These are phyloP conservation scores for Aphelinus certus DNA, from an alignment of 1,140 invertebrate species.

Conservation along the genomic window DNA sequence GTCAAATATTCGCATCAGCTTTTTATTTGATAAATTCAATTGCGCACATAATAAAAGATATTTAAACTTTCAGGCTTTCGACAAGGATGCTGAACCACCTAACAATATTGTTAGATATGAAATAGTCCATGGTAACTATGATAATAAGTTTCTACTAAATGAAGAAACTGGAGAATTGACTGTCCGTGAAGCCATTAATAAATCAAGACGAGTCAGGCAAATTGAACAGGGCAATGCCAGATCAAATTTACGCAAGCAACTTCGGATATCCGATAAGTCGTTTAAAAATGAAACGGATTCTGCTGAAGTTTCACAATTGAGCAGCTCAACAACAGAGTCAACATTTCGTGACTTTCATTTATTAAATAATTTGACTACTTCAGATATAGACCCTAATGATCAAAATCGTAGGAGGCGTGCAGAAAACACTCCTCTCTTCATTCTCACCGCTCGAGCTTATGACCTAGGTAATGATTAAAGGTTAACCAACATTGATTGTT, in stretches of 20 bases:
- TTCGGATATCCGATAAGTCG: neutral
- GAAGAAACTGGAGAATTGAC: constrained; percentile 77
- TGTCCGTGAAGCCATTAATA: constrained; percentile 50
- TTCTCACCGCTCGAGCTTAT: constrained; percentile 78
- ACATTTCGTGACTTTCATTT: constrained; percentile 15
- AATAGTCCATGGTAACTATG: constrained; percentile 81
- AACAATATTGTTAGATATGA: constrained; percentile 89
- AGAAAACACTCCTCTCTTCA: constrained; percentile 68
- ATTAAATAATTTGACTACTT: constrained; percentile 4
- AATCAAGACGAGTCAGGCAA: constrained; percentile 54
- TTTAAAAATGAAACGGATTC: neutral
- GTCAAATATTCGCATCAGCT: no score
- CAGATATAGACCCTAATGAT: constrained; percentile 20
- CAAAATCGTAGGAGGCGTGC: constrained; percentile 58
- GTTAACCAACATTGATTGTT: neutral
- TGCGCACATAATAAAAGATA: no score
- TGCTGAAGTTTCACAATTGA: neutral
- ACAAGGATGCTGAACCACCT: constrained; percentile 83
- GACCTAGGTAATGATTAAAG: constrained; percentile 71
- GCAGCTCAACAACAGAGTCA: neutral
- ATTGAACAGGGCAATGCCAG: neutral
- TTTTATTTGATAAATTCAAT: no score
- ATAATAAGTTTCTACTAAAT: constrained; percentile 82
- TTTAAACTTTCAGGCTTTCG: constrained; percentile 70
- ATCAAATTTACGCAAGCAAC: constrained; percentile 16